Evolutionary conservation across 2,888 invertebrate species (phyloP), one percentile per base, ranked within the genome.

Genomic region (Pardosa pseudoannulata): DNA sequence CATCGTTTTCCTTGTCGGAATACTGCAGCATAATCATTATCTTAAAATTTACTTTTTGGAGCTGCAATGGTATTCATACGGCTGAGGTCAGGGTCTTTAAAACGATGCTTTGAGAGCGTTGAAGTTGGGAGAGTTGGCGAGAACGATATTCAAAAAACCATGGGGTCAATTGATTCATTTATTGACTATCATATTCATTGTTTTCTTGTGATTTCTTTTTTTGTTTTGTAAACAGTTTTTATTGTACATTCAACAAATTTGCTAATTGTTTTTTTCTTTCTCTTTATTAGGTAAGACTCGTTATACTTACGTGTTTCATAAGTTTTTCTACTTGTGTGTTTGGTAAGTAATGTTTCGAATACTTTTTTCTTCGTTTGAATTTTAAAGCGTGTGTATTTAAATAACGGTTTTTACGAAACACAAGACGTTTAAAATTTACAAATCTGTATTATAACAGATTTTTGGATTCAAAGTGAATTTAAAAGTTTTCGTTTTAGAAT

Each of bases 1-100:
- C 56, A 56, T 70, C 81, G 75, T 81, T 81, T 81, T 81, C 70
- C 81, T 70, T 70, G 81, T 71, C 70, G 23, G n/a, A 39, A 19
- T 13, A 75, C 56, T 81, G 46, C 46, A 68, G 65, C 32, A 67
- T 64, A 50, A 64, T 81, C 56, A 81, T 75, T 70, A 75, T 74
- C 73, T 39, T 41, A 41, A 31, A 67, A 41, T 46, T 50, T 65
- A 50, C 67, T 36, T 32, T 73, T 50, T 46, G n/a, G 36, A n/a
- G 16, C 39, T 39, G 11, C 23, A 9, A 39, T 36, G 41, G 62
- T 36, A 39, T 36, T 70, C 81, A 70, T 70, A 50, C 62, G 39
- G 28, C 7, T 31, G 31, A 74, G 81, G 81, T 81, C 81, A 56
- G 1, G 19, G 2, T 56, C 2, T 56, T 6, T 56, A 23, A 2